A percentile compares a stretch with the other conserved stretches of the same genome.
phyloP scores from a whole-genome alignment of 2,888 invertebrate species.

The Stenolophus ochropezus region DNA sequence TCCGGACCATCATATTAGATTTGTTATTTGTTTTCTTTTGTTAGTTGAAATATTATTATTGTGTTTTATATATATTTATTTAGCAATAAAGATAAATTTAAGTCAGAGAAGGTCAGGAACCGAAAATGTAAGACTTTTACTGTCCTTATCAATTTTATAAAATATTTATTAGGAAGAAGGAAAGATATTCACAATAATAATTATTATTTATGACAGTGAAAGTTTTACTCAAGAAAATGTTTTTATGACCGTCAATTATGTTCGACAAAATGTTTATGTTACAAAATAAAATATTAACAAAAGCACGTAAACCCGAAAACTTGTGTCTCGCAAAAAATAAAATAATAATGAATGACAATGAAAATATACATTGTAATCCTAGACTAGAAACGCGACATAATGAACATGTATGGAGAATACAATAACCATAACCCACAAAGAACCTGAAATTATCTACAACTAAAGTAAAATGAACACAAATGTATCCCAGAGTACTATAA shows the following conservation, averaged over 20 bases:
- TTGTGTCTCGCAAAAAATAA: constrained; percentile 4
- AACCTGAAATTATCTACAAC: constrained; percentile 53
- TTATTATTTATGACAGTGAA: neutral
- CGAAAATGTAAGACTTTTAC: constrained; percentile 26
- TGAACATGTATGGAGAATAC: constrained; percentile 41
- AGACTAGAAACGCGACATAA: constrained; percentile 23
- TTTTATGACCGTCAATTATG: constrained; percentile 32
- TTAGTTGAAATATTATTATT: constrained; percentile 3
- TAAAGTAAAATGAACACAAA: constrained; percentile 45
- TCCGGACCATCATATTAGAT: constrained; percentile 16
- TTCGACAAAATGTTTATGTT: constrained; percentile 6
- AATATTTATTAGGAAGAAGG: neutral
- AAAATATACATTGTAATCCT: constrained; percentile 12
- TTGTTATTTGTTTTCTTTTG: neutral
- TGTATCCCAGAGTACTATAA: constrained; percentile 36
- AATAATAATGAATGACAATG: constrained; percentile 20
- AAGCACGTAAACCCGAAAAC: constrained; percentile 18
- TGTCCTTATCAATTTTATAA: constrained; percentile 5
- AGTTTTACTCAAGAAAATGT: constrained; percentile 23
- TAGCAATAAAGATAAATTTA: neutral
- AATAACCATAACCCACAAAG: constrained; percentile 48
- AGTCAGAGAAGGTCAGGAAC: constrained; percentile 21
- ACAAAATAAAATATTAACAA: constrained; percentile 13
- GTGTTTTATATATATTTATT: neutral
- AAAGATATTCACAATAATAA: neutral